phyloP scores from a whole-genome alignment of 2,888 invertebrate genomes.

The Omphaloscelis lunosa region DNA sequence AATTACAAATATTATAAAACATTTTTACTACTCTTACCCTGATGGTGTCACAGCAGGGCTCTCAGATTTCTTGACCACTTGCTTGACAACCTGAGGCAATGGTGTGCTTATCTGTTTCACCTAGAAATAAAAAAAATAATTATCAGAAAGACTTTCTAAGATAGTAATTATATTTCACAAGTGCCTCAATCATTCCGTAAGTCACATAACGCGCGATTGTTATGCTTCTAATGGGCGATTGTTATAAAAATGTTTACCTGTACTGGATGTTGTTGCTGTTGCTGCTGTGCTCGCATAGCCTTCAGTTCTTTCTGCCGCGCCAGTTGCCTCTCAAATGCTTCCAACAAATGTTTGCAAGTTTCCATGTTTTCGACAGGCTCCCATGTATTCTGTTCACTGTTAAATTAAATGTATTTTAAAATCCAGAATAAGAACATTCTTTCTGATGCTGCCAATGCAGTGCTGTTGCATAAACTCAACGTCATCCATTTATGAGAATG shows the following conservation, averaged over 20 bases:
- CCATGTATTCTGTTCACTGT: conserved; percentile 95
- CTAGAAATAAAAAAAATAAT: conserved; percentile 57
- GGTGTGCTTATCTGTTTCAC: conserved; percentile 86
- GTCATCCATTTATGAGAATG: neutral
- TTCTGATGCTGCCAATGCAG: neutral
- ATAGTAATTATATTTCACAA: neutral
- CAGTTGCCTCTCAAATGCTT: conserved; percentile 95
- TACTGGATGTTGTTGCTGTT: conserved; percentile 83
- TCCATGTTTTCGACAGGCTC: conserved; percentile 95
- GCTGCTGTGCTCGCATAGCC: conserved; percentile 87
- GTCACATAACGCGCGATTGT: neutral
- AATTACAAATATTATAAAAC: neutral
- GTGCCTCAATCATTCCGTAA: neutral
- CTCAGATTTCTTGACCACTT: conserved; percentile 82
- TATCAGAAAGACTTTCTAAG: too few relatives aligned
- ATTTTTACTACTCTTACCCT: conserved; percentile 77
- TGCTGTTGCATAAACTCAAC: neutral
- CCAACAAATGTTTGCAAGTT: conserved; percentile 94
- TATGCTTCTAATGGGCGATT: neutral
- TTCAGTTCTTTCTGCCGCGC: conserved; percentile 94
- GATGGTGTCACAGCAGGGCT: conserved; percentile 84
- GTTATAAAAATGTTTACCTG: conserved; percentile 71
- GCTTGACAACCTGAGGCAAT: conserved; percentile 83
- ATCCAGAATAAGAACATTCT: neutral
- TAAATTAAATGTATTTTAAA: conserved; percentile 1